Conservation (phyloP, 2,797 vertebrate species). For the Ataeniobius toweri region DNA sequence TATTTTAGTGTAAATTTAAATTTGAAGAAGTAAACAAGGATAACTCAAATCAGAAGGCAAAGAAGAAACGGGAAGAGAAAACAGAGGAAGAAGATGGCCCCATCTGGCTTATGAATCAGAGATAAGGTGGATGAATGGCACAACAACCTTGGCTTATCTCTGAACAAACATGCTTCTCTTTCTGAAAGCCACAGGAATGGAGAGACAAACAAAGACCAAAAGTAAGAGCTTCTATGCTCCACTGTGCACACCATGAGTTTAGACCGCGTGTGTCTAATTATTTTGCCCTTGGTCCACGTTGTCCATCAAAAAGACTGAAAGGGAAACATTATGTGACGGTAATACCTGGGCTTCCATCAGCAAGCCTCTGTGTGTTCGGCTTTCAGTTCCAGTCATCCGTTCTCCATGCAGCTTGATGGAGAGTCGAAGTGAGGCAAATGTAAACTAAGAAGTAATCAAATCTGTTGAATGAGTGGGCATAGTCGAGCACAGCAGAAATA, state of each 20-base stretch:
- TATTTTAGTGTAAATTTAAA: conserved; percentile 21
- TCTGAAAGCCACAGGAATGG: conserved; percentile 62
- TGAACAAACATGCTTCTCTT: conserved; percentile 67
- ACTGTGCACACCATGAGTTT: conserved; percentile 57
- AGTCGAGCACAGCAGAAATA: conserved; percentile 53
- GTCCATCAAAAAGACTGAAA: conserved; percentile 52
- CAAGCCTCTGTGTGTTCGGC: conserved; percentile 45
- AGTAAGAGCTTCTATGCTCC: conserved; percentile 49
- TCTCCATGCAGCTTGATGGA: conserved; percentile 47
- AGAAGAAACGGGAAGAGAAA: conserved; percentile 50
- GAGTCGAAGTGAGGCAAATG: conserved; percentile 59
- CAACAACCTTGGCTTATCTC: conserved; percentile 71
- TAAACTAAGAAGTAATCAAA: conserved; percentile 72
- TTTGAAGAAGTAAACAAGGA: conserved; percentile 10
- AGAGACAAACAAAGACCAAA: conserved; percentile 60
- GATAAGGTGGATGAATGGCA: conserved; percentile 62
- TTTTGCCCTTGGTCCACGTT: conserved; percentile 67
- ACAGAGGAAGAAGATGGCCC: conserved; percentile 49
- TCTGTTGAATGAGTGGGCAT: conserved; percentile 64
- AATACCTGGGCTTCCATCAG: conserved; percentile 51
- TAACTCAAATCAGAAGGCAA: conserved; percentile 28
- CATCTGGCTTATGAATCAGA: conserved; percentile 73
- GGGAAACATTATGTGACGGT: conserved; percentile 45
- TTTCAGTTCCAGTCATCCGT: conserved; percentile 44
- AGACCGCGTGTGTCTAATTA: conserved; percentile 66